Base-by-base conservation (phyloP, 2,888 invertebrate genomes). In the Psylliodes chrysocephalus region DNA sequence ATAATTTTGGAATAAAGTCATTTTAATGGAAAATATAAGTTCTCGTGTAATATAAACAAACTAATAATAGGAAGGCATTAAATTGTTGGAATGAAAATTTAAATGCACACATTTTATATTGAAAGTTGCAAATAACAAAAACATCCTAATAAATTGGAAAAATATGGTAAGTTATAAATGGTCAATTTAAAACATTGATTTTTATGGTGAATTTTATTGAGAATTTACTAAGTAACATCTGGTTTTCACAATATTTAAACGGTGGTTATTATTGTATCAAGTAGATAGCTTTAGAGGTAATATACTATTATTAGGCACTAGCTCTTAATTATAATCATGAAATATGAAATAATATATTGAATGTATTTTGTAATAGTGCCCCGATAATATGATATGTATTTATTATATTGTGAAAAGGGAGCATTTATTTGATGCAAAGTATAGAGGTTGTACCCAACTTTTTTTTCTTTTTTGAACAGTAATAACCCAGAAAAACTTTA, bases 361-460 rank as follows among this genome's bases (percentile, higher is more conserved):
- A 63, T 67, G 67, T 67, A 56, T 66, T 71, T 72, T 63, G 49
- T 69, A 19, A 69, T 66, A 69, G 75, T 74, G 74, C 74, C 74
- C 74, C 74, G 61, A 74, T 69, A 68, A 73, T 72, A 73, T 70
- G 71, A 73, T 71, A 74, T 71, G 70, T 71, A 74, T 70, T 70
- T 67, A 66, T 85, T 85, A 85, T 86, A 87, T 74, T 83, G 83
- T 89, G 90, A 90, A 91, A 91, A 89, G 89, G 89, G 79, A 79
- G 90, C 91, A 91, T 92, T 91, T 91, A 88, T 92, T 92, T 91
- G 89, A 90, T 92, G 92, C 92, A 92, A 92, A 92, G 92, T 92
- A 91, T 91, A 91, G 91, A 91, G 89, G 91, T 91, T 91, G 90
- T 91, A 90, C 81, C 79, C 77, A 77, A 73, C 69, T 68, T 73